These are phyloP conservation scores for Folsomia candida DNA, from an alignment of 2,888 invertebrate genomes.

Conservation along the genomic window DNA sequence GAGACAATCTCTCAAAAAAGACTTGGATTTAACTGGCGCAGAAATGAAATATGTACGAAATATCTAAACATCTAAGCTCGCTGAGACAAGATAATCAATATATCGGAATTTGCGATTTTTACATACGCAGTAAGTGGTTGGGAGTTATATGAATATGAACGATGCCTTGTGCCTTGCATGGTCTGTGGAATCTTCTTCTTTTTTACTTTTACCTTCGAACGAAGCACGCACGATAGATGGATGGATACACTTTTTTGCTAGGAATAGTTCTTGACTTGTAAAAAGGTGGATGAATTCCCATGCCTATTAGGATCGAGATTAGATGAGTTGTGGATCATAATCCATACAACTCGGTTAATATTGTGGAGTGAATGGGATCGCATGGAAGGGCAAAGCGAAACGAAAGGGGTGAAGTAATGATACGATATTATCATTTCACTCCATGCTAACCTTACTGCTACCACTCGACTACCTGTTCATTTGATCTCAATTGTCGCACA, in stretches of 20 bases:
- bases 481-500: slow-evolving; percentile 7
- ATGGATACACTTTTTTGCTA: neutral
- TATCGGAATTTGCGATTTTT: neutral
- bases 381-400: neutral
- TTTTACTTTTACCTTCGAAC: neutral
- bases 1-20: no score
- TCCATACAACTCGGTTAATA: neutral
- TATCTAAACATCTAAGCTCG: no score
- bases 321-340: neutral
- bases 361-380: neutral
- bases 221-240: no score
- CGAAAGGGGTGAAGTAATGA: slow-evolving; percentile 2
- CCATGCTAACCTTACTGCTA: neutral
- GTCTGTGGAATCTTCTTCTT: neutral
- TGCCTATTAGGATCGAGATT: neutral
- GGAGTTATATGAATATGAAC: neutral
- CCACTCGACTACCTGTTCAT: slow-evolving; percentile 3
- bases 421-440: neutral
- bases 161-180: neutral
- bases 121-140: neutral
- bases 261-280: neutral
- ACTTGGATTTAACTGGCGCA: no score
- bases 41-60: no score
- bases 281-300: neutral
- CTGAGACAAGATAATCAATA: no score